These are phyloP conservation scores for Pseudobourletiella spinata DNA, from an alignment of 1,140 invertebrate species.

Conservation along the genomic window DNA sequence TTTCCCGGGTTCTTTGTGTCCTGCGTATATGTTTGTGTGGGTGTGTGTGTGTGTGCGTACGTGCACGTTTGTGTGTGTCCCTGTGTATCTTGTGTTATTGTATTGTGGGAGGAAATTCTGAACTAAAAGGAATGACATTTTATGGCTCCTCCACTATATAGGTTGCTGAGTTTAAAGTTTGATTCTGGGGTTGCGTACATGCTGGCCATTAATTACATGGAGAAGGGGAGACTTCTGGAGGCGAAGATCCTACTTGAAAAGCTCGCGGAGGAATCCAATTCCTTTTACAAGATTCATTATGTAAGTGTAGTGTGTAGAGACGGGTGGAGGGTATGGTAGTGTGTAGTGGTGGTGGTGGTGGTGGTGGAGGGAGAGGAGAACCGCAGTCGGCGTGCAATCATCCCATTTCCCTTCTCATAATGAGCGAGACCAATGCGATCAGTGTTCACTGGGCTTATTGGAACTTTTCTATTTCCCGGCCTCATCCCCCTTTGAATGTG, in stretches of 20 bases:
- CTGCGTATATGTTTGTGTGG: too few relatives aligned
- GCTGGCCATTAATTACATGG: constrained; percentile 20
- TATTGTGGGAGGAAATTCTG: background rate
- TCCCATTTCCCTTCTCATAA: constrained; percentile 2
- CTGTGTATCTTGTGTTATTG: too few relatives aligned
- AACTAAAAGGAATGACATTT: background rate
- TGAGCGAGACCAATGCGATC: too few relatives aligned
- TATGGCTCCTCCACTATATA: constrained; percentile 1
- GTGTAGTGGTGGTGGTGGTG: too few relatives aligned
- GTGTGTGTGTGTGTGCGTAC: background rate
- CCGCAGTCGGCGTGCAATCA: background rate
- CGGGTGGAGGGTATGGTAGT: too few relatives aligned
- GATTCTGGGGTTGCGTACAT: constrained; percentile 20
- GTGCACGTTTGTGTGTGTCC: background rate
- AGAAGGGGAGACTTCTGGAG: constrained; percentile 17
- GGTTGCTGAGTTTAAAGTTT: constrained; percentile 24
- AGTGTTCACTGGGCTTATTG: background rate
- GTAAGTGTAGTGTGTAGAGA: constrained; percentile 23
- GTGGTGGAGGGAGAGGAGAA: background rate
- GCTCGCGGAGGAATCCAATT: constrained; percentile 17
- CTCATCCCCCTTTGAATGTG: too few relatives aligned
- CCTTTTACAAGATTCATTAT: constrained; percentile 30
- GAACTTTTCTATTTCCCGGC: background rate
- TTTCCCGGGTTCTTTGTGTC: too few relatives aligned
- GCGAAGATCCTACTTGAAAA: constrained; percentile 18